phyloP scores from a whole-genome alignment of 2,888 invertebrate genomes.

The Patella depressa region DNA sequence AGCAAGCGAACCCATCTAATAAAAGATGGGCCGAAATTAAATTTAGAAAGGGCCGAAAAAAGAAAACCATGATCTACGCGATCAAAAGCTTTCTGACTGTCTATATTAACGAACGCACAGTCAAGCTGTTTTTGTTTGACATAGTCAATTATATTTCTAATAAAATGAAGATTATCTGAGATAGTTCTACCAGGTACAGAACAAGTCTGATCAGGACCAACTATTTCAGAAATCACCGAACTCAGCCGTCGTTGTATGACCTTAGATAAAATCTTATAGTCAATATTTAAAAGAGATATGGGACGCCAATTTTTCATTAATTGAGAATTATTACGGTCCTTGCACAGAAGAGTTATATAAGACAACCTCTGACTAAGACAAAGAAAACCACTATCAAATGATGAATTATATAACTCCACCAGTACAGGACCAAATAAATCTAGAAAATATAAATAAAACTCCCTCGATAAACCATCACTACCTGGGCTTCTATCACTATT shows the following conservation, averaged over 20 bases:
- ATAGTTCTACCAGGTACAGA: constrained; percentile 21
- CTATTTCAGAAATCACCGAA: constrained; percentile 17
- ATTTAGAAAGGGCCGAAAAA: constrained; percentile 34
- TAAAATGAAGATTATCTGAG: constrained; percentile 20
- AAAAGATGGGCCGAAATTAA: constrained; percentile 40
- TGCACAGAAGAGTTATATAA: constrained; percentile 38
- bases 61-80: constrained; percentile 42
- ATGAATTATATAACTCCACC: constrained; percentile 20
- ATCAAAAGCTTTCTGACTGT: constrained; percentile 49
- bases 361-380: constrained; percentile 23
- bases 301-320: constrained; percentile 39
- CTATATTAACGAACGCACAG: constrained; percentile 30
- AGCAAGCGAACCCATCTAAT: constrained; percentile 22
- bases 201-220: constrained; percentile 24
- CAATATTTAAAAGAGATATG: constrained; percentile 35
- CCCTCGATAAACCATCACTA: constrained; percentile 39
- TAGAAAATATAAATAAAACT: constrained; percentile 36
- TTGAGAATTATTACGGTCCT: constrained; percentile 32
- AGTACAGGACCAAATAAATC: constrained; percentile 28
- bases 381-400: constrained; percentile 28
- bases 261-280: constrained; percentile 40
- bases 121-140: constrained; percentile 9
- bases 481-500: constrained; percentile 36
- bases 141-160: constrained; percentile 28
- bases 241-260: constrained; percentile 22